Conservation (phyloP, 2,888 invertebrate genomes). For the Agrotis segetum region DNA sequence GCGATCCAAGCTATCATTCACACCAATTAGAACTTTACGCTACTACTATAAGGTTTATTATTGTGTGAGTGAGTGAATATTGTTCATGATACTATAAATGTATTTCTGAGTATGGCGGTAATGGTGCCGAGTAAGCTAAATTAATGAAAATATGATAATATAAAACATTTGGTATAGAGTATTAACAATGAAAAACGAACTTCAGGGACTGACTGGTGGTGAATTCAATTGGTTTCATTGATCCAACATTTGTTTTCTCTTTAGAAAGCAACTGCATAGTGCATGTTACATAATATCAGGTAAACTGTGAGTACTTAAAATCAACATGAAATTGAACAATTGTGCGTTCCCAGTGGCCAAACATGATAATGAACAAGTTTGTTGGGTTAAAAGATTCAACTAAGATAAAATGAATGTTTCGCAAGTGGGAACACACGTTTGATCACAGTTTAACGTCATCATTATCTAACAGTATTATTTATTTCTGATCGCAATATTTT, state of each 20-base stretch:
- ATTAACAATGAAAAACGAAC: neutral
- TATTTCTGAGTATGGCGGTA: neutral
- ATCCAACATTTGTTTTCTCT: neutral
- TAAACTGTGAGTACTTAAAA: neutral
- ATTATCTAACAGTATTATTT: neutral
- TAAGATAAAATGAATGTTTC: neutral
- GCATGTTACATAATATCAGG: neutral
- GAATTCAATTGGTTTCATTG: neutral
- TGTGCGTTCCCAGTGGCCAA: neutral
- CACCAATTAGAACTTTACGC: neutral
- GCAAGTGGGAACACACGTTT: neutral
- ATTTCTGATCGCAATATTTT: neutral
- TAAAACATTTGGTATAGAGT: neutral
- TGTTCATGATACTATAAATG: constrained; percentile 1
- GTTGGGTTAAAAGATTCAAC: neutral
- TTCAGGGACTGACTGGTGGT: neutral
- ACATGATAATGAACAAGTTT: neutral
- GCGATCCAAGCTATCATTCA: constrained; percentile 9
- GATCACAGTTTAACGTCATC: neutral
- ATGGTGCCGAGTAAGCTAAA: constrained; percentile 2
- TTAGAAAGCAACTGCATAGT: neutral
- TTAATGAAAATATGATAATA: neutral
- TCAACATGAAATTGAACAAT: too few species aligned
- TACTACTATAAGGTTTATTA: constrained; percentile 1
- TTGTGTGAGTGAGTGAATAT: neutral